Conservation (phyloP, 1,140 invertebrate genomes). For the Trichogramma pretiosum region DNA sequence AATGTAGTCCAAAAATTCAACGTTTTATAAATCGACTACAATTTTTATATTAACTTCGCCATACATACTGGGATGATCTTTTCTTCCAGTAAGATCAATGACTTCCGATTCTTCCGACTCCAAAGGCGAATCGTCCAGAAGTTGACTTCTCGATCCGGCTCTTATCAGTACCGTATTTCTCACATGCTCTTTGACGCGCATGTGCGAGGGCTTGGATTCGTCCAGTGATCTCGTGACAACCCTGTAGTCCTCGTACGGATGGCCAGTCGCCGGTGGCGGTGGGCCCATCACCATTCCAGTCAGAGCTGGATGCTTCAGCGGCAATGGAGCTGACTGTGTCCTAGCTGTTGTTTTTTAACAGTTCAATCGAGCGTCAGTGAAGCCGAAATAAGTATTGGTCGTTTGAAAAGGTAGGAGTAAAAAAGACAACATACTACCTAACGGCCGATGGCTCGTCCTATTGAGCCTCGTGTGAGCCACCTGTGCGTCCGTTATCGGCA, state of each 20-base stretch:
- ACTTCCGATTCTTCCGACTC: slow-evolving; percentile 60
- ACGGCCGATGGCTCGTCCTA: slow-evolving; percentile 66
- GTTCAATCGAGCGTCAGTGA: too few species aligned
- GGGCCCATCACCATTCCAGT: slow-evolving; percentile 48
- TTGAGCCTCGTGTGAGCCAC: slow-evolving; percentile 66
- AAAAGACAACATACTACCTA: slow-evolving; percentile 56
- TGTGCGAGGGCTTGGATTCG: slow-evolving; percentile 56
- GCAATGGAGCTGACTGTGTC: slow-evolving; percentile 88
- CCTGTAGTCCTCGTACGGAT: slow-evolving; percentile 51
- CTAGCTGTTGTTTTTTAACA: slow-evolving; percentile 47
- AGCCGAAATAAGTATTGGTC: too few species aligned
- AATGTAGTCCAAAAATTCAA: too few species aligned
- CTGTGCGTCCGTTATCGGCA: slow-evolving; percentile 56
- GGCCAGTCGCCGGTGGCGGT: slow-evolving; percentile 48
- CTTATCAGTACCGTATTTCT: slow-evolving; percentile 80
- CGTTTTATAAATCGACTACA: too few species aligned
- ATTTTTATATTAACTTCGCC: too few species aligned
- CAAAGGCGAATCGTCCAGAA: slow-evolving; percentile 52
- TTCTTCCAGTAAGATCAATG: slow-evolving; percentile 70
- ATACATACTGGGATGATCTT: slow-evolving; percentile 32
- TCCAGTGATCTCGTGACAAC: slow-evolving; percentile 52
- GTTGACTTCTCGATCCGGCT: slow-evolving; percentile 53
- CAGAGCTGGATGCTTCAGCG: slow-evolving; percentile 88
- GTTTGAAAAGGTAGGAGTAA: slow-evolving; percentile 15
- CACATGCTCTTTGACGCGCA: slow-evolving; percentile 77